These are phyloP conservation scores for Callyntrura sp. DNA, from an alignment of 2,888 invertebrate genomes.

Conservation along the genomic window DNA sequence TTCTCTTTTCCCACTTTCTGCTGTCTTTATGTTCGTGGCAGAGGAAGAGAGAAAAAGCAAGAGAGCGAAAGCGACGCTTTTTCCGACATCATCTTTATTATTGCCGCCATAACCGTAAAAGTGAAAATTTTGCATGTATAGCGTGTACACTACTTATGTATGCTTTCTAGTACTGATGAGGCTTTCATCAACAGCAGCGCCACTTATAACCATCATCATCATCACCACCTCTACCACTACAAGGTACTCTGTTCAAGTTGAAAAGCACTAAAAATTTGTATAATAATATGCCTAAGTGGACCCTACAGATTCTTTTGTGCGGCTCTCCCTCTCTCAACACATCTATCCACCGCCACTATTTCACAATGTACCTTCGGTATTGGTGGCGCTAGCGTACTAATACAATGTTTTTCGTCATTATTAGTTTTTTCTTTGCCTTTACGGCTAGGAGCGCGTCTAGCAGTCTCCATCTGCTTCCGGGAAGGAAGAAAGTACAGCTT, in stretches of 20 bases:
- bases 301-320: conserved; percentile 11
- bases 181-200: conserved; percentile 12
- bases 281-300: conserved; percentile 40
- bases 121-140: not conserved
- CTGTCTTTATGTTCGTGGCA: conserved; percentile 1
- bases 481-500: conserved; percentile 31
- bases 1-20: not conserved
- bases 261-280: conserved; percentile 39
- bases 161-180: not conserved
- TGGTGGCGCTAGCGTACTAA: conserved; percentile 12
- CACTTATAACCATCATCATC: not conserved
- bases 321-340: not conserved
- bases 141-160: not conserved
- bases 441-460: not conserved
- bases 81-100: conserved; percentile 21
- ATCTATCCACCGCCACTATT: not conserved
- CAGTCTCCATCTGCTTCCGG: conserved; percentile 45
- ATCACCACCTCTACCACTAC: conserved; percentile 1
- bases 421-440: not conserved
- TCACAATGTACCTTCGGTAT: too few relatives aligned
- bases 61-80: not conserved
- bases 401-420: conserved; percentile 1
- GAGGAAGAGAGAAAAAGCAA: not conserved
- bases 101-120: not conserved
- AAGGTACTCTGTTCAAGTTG: not conserved